Conservation (phyloP, 2,113 vertebrate genomes). For the Scomber scombrus region DNA sequence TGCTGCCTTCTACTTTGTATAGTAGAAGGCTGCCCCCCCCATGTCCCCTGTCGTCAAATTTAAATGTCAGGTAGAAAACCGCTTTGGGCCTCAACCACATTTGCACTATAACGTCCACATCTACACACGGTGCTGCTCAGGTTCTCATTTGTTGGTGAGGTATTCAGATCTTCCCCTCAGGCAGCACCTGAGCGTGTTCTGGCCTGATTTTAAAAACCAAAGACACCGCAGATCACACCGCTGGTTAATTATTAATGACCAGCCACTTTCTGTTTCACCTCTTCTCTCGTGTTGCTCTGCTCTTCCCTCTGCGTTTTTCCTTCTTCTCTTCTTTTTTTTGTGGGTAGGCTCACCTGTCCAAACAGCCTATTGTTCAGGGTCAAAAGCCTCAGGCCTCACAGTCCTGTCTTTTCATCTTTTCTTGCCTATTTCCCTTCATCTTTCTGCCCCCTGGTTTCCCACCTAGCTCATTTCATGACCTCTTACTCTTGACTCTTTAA, state of each 20-base stretch:
- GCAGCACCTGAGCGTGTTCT: slow-evolving; percentile 27
- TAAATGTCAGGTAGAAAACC: slow-evolving; percentile 8
- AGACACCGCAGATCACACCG: slow-evolving; percentile 41
- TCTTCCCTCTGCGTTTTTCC: neutral
- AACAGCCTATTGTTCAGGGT: slow-evolving; percentile 33
- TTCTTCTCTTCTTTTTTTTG: neutral
- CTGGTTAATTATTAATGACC: slow-evolving; percentile 66
- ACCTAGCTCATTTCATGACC: slow-evolving; percentile 14
- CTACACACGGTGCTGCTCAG: neutral
- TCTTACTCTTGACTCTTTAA: neutral
- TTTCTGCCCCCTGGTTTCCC: neutral
- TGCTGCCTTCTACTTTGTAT: slow-evolving; percentile 1
- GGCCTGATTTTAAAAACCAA: slow-evolving; percentile 52
- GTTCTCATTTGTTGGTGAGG: slow-evolving; percentile 44
- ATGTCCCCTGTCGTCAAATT: slow-evolving; percentile 5
- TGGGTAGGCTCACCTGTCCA: slow-evolving; percentile 26
- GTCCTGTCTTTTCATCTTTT: slow-evolving; percentile 27
- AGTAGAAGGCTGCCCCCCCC: slow-evolving; percentile 28
- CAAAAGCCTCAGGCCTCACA: slow-evolving; percentile 7
- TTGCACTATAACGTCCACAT: neutral
- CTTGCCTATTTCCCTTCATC: slow-evolving; percentile 8
- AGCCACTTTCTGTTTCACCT: slow-evolving; percentile 50
- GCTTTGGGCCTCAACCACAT: neutral
- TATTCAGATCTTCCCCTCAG: slow-evolving; percentile 5
- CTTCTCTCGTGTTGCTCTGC: neutral